These are phyloP conservation scores for Argyra leucocephala DNA, from an alignment of 2,888 invertebrate genomes.

Conservation along the genomic window DNA sequence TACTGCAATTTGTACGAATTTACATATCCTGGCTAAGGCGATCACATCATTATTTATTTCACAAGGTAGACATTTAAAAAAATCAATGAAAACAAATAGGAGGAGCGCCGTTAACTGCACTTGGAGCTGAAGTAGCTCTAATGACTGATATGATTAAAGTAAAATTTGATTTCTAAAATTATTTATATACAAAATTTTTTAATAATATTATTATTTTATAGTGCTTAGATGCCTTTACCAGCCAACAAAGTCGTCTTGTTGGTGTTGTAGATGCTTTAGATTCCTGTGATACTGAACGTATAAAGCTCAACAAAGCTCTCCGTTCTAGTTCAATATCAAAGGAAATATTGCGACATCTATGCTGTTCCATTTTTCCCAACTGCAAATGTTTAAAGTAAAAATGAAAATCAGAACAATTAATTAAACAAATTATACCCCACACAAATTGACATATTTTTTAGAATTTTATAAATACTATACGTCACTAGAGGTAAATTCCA, in stretches of 20 bases:
- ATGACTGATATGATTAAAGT: slow-evolving; percentile 70
- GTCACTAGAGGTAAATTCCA: too few species aligned
- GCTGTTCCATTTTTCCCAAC: too few species aligned
- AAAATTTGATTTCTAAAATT: slow-evolving; percentile 9
- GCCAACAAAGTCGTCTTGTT: slow-evolving; percentile 87
- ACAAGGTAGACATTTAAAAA: slow-evolving; percentile 65
- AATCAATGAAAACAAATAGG: slow-evolving; percentile 55
- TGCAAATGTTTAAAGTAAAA: too few species aligned
- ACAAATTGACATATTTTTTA: too few species aligned
- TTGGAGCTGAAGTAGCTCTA: slow-evolving; percentile 74
- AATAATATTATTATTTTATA: slow-evolving; percentile 45
- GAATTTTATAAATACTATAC: too few species aligned
- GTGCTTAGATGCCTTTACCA: slow-evolving; percentile 86
- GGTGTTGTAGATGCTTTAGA: slow-evolving; percentile 95
- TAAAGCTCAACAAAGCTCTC: too few species aligned
- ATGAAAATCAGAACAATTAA: too few species aligned
- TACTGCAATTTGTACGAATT: slow-evolving; percentile 68
- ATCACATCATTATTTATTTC: slow-evolving; percentile 65
- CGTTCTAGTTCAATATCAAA: too few species aligned
- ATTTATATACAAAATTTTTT: background rate
- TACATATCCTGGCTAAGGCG: slow-evolving; percentile 69
- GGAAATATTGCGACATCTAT: too few species aligned
- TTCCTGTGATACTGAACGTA: slow-evolving; percentile 95
- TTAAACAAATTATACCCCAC: too few species aligned
- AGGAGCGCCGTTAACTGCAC: slow-evolving; percentile 75